These are phyloP conservation scores for Eupristina koningsbergeri DNA, from an alignment of 1,140 invertebrate genomes.

Conservation along the genomic window DNA sequence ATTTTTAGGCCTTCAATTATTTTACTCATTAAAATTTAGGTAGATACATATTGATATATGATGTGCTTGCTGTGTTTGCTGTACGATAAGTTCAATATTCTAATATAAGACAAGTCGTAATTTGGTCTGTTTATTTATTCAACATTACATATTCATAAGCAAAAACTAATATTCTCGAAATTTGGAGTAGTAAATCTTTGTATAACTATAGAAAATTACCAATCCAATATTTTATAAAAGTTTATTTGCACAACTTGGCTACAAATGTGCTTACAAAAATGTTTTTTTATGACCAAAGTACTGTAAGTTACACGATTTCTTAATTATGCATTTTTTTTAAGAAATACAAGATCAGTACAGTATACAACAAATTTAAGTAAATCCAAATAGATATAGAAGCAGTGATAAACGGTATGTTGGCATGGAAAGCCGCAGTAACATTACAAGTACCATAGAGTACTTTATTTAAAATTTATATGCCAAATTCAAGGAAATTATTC, in stretches of 20 bases:
- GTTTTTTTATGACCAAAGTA: no score
- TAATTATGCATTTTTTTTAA: not conserved
- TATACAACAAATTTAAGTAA: not conserved
- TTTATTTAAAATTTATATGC: not conserved
- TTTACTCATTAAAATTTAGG: not conserved
- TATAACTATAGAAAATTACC: no score
- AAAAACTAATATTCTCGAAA: not conserved
- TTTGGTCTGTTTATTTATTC: not conserved
- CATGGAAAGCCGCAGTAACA: not conserved
- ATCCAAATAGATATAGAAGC: not conserved
- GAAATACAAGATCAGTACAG: not conserved
- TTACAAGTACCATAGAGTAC: not conserved
- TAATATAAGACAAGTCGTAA: not conserved
- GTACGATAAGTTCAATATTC: not conserved
- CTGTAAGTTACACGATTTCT: no score
- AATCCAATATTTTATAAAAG: no score
- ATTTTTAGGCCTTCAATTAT: no score
- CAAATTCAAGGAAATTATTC: not conserved
- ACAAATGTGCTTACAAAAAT: not conserved
- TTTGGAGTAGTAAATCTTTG: not conserved
- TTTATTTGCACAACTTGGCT: no score
- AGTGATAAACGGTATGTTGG: conserved; percentile 1
- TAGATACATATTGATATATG: not conserved
- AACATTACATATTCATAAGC: not conserved
- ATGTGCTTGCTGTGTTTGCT: not conserved